Conservation (phyloP, 2,113 vertebrate genomes). For the Mesoclemmys tuberculata region DNA sequence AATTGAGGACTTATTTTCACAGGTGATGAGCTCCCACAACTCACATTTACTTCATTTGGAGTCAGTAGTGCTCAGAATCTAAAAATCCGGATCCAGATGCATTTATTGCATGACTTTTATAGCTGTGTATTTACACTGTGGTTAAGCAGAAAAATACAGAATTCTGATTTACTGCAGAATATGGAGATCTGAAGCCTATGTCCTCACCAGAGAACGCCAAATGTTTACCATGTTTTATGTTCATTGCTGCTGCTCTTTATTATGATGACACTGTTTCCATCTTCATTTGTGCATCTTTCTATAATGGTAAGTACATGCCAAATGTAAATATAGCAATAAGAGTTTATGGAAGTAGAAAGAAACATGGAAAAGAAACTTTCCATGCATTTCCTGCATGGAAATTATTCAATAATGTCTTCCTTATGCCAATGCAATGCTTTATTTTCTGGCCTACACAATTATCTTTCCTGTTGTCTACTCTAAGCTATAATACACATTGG, state of each 20-base stretch:
- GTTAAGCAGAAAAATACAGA: background rate
- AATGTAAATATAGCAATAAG: background rate
- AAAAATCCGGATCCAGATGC: background rate
- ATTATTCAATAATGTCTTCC: background rate
- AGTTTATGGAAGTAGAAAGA: background rate
- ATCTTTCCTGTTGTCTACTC: background rate
- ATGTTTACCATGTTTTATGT: background rate
- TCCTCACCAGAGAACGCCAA: background rate
- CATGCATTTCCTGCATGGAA: background rate
- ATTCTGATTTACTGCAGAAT: background rate
- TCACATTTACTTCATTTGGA: background rate
- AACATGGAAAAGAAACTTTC: background rate
- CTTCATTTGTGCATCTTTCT: background rate
- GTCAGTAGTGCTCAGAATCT: background rate
- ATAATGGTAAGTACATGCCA: background rate
- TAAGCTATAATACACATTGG: background rate
- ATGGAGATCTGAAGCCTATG: background rate
- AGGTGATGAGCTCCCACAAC: background rate
- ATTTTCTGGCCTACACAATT: background rate
- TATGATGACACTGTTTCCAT: background rate
- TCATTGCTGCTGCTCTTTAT: background rate
- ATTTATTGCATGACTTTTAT: background rate
- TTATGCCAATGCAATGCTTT: background rate
- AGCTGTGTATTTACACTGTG: background rate
- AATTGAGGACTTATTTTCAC: background rate